These are phyloP conservation scores for Heterohyrax brucei DNA, from an alignment of 2,797 vertebrate species.

Conservation along the genomic window DNA sequence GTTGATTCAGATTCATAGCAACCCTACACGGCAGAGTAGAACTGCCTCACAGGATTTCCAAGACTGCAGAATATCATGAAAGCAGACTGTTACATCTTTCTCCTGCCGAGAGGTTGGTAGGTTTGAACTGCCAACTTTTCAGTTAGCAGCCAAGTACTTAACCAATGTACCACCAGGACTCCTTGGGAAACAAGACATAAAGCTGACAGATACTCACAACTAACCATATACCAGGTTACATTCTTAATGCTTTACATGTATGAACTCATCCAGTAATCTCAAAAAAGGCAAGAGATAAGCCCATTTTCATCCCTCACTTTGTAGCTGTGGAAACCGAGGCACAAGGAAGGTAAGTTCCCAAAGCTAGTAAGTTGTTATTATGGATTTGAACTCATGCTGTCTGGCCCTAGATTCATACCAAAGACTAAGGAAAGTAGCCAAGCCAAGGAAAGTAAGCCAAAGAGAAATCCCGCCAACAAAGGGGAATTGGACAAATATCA, in stretches of 20 bases:
- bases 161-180: background rate
- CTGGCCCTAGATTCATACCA: background rate
- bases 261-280: background rate
- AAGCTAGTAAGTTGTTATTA: background rate
- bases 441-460: background rate
- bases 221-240: background rate
- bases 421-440: background rate
- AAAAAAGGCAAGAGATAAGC: background rate
- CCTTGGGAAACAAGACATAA: background rate
- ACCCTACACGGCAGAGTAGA: background rate
- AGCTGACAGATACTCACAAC: background rate
- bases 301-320: background rate
- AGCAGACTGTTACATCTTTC: background rate
- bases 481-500: accelerated
- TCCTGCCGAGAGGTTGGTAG: background rate
- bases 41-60: no score
- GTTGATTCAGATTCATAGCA: background rate
- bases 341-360: background rate
- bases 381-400: background rate
- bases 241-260: background rate
- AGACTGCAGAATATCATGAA: no score
- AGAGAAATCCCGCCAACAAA: background rate
- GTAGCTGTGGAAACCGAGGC: background rate
- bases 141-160: background rate
- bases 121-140: background rate